Evolutionary conservation across 2,888 invertebrate species (phyloP), one percentile per base, ranked within the genome.

Genomic region (Ormia ochracea): DNA sequence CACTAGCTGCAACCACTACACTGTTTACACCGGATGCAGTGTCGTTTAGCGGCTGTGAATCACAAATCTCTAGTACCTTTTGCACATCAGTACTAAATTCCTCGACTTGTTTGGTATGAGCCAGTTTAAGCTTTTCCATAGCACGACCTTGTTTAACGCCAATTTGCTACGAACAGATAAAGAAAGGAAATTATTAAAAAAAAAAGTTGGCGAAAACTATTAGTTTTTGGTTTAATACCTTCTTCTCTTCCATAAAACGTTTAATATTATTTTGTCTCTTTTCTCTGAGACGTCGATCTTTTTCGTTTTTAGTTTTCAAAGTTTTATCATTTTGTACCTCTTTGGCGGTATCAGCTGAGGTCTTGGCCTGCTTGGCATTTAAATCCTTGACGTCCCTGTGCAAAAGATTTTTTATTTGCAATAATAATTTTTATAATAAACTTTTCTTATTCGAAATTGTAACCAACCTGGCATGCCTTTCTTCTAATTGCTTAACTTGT

Each of bases 261-360:
- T 98, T 98, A 66, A 97, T 98, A 89, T 98, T 98, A 89, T 98
- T 98, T 88, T 98, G 97, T 86, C 98, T 98, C 90, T 98, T 97
- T 90, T 99, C 98, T 28, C 96, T 92, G 72, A 98, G 92, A 50
- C 98, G 92, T 48, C 98, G 93, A 88, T 99, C 99, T 85, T 97
- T 96, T 89, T 99, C 99, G 79, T 97, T 97, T 86, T 99, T 98
- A 73, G 98, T 98, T 90, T 98, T 95, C 72, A 99, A 92, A 0
- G 96, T 96, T 90, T 99, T 99, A 90, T 99, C 99, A 89, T 96
- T 96, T 87, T 95, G 94, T 52, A 99, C 98, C 88, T 96, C 97
- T 90, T 96, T 96, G 87, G 96, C 96, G 19, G 98, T 98, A 89
- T 99, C 99, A 84, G 99, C 97, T 59, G 98, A 98, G 85, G 96